Evolutionary conservation across 2,113 vertebrate species (phyloP).

Genomic region (Pithys albifrons): DNA sequence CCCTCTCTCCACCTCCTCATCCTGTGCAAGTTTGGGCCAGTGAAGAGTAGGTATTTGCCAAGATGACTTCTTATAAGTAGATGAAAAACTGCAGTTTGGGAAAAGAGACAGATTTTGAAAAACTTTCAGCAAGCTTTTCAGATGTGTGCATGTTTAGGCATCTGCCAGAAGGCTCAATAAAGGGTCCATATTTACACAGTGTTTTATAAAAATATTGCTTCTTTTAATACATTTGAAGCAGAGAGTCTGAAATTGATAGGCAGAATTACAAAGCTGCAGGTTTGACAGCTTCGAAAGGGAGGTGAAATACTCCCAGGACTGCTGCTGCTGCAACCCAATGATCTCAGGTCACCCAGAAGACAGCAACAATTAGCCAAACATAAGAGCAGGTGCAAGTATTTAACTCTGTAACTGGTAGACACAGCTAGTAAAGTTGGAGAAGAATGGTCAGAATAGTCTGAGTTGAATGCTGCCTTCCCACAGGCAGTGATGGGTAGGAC

Average conservation of each 20-base stretch:
- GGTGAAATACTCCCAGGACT: not conserved
- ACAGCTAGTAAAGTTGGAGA: not conserved
- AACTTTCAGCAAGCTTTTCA: not conserved
- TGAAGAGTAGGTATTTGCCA: not conserved
- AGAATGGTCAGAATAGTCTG: not conserved
- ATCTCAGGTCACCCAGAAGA: not conserved
- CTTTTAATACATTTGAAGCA: not conserved
- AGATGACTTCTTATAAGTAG: not conserved
- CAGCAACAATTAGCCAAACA: not conserved
- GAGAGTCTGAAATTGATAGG: not conserved
- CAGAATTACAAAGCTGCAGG: not conserved
- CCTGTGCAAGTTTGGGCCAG: not conserved
- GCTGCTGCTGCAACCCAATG: not conserved
- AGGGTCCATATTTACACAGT: not conserved
- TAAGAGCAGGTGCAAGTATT: not conserved
- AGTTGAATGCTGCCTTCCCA: not conserved
- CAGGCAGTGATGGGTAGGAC: rapidly evolving
- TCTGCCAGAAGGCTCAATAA: not conserved
- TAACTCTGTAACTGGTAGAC: not conserved
- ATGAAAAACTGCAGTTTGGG: not conserved
- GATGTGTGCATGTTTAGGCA: not conserved
- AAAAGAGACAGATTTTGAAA: not conserved
- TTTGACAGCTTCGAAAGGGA: not conserved
- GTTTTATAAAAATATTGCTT: not conserved
- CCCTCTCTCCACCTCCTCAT: not conserved